Evolutionary conservation across 1,140 invertebrate species (phyloP).

Genomic region (Lordiphosa stackelbergi): DNA sequence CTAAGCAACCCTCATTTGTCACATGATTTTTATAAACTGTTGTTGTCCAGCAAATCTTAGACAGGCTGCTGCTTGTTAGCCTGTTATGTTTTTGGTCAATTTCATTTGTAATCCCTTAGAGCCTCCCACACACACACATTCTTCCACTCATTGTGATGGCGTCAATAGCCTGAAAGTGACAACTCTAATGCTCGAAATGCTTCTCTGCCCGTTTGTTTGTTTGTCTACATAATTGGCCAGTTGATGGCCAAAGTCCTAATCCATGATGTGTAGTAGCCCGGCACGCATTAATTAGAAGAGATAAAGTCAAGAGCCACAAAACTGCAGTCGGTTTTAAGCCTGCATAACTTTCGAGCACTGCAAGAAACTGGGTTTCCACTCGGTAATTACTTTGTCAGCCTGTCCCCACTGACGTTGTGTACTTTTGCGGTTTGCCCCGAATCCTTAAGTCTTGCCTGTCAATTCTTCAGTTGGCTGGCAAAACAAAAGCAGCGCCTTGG

Average conservation of each 20-base stretch:
- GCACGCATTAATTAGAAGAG: constrained; percentile 66
- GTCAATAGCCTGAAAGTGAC: constrained; percentile 48
- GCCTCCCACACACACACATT: constrained; percentile 27
- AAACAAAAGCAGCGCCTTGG: constrained; percentile 6
- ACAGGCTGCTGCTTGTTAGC: constrained; percentile 37
- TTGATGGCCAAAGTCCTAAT: constrained; percentile 51
- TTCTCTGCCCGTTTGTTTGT: constrained; percentile 35
- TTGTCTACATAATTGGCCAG: constrained; percentile 67
- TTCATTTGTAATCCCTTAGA: constrained; percentile 70
- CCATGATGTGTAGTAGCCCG: constrained; percentile 34
- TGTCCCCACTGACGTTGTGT: neutral
- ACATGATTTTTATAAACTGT: constrained; percentile 68
- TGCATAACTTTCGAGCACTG: constrained; percentile 25
- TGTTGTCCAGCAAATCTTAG: constrained; percentile 43
- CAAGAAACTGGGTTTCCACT: constrained; percentile 6
- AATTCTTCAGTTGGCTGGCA: constrained; percentile 6
- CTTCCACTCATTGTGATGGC: constrained; percentile 17
- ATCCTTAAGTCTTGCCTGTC: constrained; percentile 20
- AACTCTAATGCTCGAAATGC: constrained; percentile 47
- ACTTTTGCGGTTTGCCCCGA: constrained; percentile 17
- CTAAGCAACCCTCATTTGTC: constrained; percentile 72
- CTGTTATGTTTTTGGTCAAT: constrained; percentile 73
- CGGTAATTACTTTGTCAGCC: neutral
- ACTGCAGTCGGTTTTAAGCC: constrained; percentile 36
- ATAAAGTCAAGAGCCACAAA: constrained; percentile 28